Evolutionary conservation across 2,113 vertebrate genomes (phyloP).

Genomic region (Xenotilapia caudafasciata): DNA sequence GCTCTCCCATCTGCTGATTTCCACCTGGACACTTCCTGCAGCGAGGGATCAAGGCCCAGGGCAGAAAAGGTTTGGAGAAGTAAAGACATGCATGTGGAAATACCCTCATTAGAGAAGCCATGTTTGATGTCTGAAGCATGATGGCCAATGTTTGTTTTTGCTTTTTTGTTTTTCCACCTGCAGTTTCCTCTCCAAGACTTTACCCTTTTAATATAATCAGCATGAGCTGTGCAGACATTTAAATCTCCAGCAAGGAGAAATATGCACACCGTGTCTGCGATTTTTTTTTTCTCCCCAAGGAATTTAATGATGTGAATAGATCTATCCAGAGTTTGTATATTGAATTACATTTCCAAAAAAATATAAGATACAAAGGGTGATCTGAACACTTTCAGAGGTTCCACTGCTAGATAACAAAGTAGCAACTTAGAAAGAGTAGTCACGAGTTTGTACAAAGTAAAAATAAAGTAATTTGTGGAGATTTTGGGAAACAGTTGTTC

Average conservation of each 20-base stretch:
- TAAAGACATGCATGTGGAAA: neutral
- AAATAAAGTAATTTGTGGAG: neutral
- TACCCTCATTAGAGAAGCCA: slow-evolving; percentile 3
- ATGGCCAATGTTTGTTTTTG: slow-evolving; percentile 2
- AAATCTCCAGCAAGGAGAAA: neutral
- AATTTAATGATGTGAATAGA: neutral
- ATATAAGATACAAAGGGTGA: neutral
- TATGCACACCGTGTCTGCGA: neutral
- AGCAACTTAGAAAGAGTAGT: neutral
- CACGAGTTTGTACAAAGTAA: neutral
- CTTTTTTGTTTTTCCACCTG: neutral
- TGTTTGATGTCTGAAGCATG: neutral
- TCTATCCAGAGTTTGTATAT: neutral
- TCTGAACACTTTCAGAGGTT: neutral
- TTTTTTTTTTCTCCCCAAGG: neutral
- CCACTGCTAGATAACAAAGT: neutral
- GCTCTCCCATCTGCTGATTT: slow-evolving; percentile 57
- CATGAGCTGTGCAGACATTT: neutral
- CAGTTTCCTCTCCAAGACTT: neutral
- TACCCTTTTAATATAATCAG: neutral
- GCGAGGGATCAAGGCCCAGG: neutral
- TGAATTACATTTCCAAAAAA: neutral
- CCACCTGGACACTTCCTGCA: slow-evolving; percentile 47
- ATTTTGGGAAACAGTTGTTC: neutral
- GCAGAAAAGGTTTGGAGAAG: neutral